These are phyloP conservation scores for Druon quercuslanigerum DNA, from an alignment of 1,140 invertebrate species.

Conservation along the genomic window DNA sequence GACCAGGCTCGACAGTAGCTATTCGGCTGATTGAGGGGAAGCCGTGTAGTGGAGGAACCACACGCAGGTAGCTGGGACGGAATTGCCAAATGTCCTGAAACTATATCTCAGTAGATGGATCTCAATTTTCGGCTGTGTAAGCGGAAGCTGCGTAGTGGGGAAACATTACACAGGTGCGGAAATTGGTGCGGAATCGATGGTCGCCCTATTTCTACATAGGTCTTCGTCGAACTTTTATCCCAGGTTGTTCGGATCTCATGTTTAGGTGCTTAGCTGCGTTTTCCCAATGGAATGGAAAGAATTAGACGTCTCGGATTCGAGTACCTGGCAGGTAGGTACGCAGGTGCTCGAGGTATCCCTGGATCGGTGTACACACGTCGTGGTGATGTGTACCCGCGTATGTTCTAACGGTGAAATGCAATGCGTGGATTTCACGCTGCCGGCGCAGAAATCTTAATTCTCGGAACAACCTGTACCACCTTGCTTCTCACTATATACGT, in stretches of 20 bases:
- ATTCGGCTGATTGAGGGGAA: too few relatives aligned
- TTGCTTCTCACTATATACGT: neutral
- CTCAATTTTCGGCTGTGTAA: too few relatives aligned
- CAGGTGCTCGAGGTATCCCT: neutral
- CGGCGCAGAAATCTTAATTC: slow-evolving; percentile 60
- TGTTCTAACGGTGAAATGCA: slow-evolving; percentile 55
- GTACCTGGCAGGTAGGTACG: neutral
- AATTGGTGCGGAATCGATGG: too few relatives aligned
- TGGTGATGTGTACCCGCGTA: slow-evolving; percentile 30
- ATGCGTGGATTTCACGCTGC: slow-evolving; percentile 53
- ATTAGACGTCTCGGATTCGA: neutral
- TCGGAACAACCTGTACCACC: slow-evolving; percentile 42
- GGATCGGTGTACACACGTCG: slow-evolving; percentile 40
- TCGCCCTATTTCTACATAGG: too few relatives aligned
- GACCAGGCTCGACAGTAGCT: too few relatives aligned
- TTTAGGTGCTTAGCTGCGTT: neutral
- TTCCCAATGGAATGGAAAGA: slow-evolving; percentile 27
- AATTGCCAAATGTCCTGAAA: too few relatives aligned
- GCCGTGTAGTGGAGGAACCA: accelerated
- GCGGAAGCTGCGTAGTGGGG: too few relatives aligned
- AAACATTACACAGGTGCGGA: too few relatives aligned
- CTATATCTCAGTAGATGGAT: too few relatives aligned
- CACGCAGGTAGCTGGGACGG: accelerated
- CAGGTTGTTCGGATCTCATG: too few relatives aligned
- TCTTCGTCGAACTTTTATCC: too few relatives aligned